Base-by-base conservation (phyloP, 2,113 vertebrate species). In the Misgurnus mizolepis region DNA sequence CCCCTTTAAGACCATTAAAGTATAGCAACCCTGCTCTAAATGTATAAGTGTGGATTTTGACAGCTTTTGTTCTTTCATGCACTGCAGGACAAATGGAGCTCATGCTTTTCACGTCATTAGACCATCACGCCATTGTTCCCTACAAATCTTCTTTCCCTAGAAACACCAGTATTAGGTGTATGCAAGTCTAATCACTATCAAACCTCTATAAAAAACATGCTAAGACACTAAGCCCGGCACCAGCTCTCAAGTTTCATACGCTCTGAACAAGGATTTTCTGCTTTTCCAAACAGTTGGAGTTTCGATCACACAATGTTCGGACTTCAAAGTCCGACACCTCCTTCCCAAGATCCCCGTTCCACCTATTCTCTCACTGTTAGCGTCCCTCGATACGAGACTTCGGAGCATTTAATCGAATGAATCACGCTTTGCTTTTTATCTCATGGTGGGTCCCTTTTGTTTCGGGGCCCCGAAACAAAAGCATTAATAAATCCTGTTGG, bases 241-340 rank as follows among this genome's bases (percentile, higher is more conserved):
- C 71, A 4, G 55, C 76, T 86, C 87, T 91, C 87, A 3, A 69
- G 89, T 93, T 91, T 90, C 90, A 40, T 61, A 73, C 77, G 39
- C 84, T 87, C 80, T 77, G 81, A 83, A 84, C 53, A 82, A 83
- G 73, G 67, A 74, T 78, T 81, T 79, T 78, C n/a, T 50, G 84
- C 78, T 10, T 72, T 76, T 83, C 87, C 81, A 84, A 82, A 77
- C 87, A 86, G 82, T 79, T 86, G 68, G 75, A 27, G 89, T 61
- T 60, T 69, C 74, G 89, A 91, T 89, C 89, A 86, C 86, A 85
- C 87, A 88, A 88, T 80, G 79, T 86, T 86, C 82, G 86, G 85
- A 87, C 92, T 92, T 95, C 92, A 95, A 95, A 95, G 92, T 71
- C 60, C 50, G 79, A 70, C 64, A n/a, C 90, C 91, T 94, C 92